phyloP scores from a whole-genome alignment of 1,140 invertebrate species.

The Eumeta japonica region DNA sequence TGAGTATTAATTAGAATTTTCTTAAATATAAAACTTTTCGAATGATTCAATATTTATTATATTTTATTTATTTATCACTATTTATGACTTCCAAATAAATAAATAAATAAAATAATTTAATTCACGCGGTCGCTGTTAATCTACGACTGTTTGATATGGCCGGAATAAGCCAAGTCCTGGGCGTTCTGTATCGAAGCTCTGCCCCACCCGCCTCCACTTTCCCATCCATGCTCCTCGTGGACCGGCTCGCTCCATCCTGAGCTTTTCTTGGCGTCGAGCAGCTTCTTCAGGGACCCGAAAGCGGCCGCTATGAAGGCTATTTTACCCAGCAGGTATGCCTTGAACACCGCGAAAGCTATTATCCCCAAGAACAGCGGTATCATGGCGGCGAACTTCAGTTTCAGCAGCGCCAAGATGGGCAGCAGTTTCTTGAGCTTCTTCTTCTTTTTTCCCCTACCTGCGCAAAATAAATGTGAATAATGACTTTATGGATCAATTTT shows the following conservation, averaged over 20 bases:
- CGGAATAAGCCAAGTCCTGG: conserved; percentile 65
- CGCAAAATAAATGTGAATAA: conserved; percentile 12
- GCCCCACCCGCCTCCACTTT: conserved; percentile 57
- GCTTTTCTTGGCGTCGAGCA: conserved; percentile 71
- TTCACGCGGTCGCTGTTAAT: background rate
- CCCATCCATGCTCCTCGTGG: conserved; percentile 57
- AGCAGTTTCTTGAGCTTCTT: conserved; percentile 71
- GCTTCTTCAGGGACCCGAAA: conserved; percentile 75
- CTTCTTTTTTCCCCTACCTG: conserved; percentile 71
- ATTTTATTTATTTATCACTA: conserved; percentile 1
- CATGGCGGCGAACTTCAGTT: conserved; percentile 74
- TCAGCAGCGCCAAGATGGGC: conserved; percentile 72
- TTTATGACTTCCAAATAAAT: conserved; percentile 4
- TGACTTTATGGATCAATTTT: no score
- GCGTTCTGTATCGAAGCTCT: conserved; percentile 58
- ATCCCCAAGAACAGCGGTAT: conserved; percentile 74
- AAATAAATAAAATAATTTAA: conserved; percentile 9
- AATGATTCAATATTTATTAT: no score
- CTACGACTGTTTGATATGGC: conserved; percentile 50
- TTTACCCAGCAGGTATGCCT: conserved; percentile 78
- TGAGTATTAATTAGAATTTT: no score
- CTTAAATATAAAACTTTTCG: no score
- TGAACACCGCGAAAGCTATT: conserved; percentile 78
- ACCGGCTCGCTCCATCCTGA: conserved; percentile 69
- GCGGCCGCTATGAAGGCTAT: conserved; percentile 74